Percentiles rank a stretch among this genome's conserved stretches.
Conservation (phyloP, 2,797 vertebrate species). For the Scyliorhinus canicula region DNA sequence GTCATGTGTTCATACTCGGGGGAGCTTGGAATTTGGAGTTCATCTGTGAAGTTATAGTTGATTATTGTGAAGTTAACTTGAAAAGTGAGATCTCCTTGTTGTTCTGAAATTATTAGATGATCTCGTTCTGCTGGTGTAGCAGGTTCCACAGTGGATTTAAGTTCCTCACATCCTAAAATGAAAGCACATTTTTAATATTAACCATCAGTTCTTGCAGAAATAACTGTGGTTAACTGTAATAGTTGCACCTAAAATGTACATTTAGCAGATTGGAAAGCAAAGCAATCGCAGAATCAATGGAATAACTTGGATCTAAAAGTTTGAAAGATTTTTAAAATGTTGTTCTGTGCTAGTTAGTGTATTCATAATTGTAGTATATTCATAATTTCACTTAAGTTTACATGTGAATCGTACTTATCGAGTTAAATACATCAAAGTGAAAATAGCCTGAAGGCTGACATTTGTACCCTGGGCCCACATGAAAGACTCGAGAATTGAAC, state of each 20-base stretch:
- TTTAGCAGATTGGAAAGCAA: not conserved
- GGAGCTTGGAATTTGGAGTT: not conserved
- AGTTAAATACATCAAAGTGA: not conserved
- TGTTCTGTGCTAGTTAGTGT: not conserved
- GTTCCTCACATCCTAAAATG: constrained; percentile 14
- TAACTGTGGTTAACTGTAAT: not conserved
- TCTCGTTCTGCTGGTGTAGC: not conserved
- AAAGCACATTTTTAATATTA: not conserved
- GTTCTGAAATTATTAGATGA: no score
- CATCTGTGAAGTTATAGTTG: not conserved
- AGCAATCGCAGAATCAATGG: not conserved
- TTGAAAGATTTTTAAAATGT: not conserved
- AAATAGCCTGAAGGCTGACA: no score
- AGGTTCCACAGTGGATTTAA: not conserved
- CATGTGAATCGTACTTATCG: not conserved
- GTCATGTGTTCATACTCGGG: not conserved
- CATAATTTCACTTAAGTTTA: not conserved
- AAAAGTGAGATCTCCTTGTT: not conserved
- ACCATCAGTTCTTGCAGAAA: not conserved
- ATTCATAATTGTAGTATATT: not conserved
- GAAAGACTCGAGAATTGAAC: not conserved
- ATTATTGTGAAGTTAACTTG: not conserved
- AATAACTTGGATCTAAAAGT: not conserved
- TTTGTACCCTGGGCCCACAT: not conserved
- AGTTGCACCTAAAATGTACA: not conserved